Base-by-base conservation (phyloP, 1,140 invertebrate genomes). In the Bombus picipes region DNA sequence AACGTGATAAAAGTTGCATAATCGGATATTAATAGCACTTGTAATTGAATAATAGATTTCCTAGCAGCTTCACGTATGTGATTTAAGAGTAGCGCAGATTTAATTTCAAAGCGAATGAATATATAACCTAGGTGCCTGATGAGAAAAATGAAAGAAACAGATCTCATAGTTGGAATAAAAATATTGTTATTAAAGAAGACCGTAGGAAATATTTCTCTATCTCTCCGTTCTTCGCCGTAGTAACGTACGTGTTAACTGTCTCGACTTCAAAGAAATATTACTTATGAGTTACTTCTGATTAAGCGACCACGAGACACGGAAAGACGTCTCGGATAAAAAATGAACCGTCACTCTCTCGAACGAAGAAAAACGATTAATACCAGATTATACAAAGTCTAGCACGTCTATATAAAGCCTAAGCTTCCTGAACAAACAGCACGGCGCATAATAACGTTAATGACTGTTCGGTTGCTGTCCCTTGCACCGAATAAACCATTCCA, bases 391-490 rank as follows among this genome's bases (percentile, higher is more conserved):
- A 41, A n/a, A 65, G 59, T 62, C 37, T 32, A 62, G 37, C 57
- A 4, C 28, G 28, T 78, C 75, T 66, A 62, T 78, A 66, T 78
- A 78, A 78, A 78, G 57, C 59, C 3, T 22, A 57, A 43, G 18
- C 37, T 3, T 39, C 25, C 9, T 75, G 75, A 78, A 65, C 59
- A 78, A 39, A 78, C 57, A 78, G 41, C 65, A 37, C 59, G 13
- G 1, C 37, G 28, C 13, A 13, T 78, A 78, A 78, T 78, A 78
- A 78, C 37, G 57, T 78, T 78, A 78, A 78, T 78, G 59, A 78
- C 75, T 32, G 22, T 39, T 18, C 37, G 34, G 75, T 25, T 41
- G 8, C 25, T 28, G 22, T 62, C 15, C 37, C 28, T 77, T 22
- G 43, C 75, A 13, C 2, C 75, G 18, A 77, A 77, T 77, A 77